Evolutionary conservation across 2,888 invertebrate species (phyloP), one percentile per base, ranked within the genome.

Genomic region (Chironomus riparius): DNA sequence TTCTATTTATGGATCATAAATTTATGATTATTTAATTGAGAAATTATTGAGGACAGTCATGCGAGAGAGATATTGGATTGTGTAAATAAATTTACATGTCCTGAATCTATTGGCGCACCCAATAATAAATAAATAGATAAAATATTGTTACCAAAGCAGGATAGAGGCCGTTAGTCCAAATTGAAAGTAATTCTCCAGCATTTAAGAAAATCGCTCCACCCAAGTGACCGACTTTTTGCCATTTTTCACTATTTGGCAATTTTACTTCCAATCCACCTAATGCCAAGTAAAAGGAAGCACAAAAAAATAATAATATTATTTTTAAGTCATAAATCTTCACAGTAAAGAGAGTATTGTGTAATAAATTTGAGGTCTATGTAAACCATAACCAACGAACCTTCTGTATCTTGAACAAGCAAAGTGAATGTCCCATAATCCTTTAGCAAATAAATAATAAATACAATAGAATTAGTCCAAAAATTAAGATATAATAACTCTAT

Each of bases 361-460:
- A 22, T 13, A 28, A 22, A 12, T 22, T 56, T 79, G 78, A 88
- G 88, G 86, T 91, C 89, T 38, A 38, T 10, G 38, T 38, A 38
- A 38, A 38, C 38, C 38, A 28, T 28, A 28, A 28, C 28, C 10
- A 93, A 65, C 65, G 4, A 65, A 65, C 65, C 92, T 79, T 91
- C 91, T 61, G 90, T 88, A 81, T 93, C 92, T 83, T 91, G 87
- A 50, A 91, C 87, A 65, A 92, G 85, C 77, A 93, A 84, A 15
- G 92, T 92, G 81, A 93, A 89, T 70, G 91, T 91, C 78, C 91
- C 92, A 78, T 89, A 90, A 82, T 93, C 92, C 65, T 65, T 65
- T 65, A 24, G 21, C 13, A 38, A 38, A 38, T 38, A 38, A 38
- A 38, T 38, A 38, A 38, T 15, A 56, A 56, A 56, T 56, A 65